A percentile compares a stretch with the other conserved stretches of the same genome.
Conservation (phyloP, 1,140 invertebrate genomes). For the Neotoxoptera formosana region DNA sequence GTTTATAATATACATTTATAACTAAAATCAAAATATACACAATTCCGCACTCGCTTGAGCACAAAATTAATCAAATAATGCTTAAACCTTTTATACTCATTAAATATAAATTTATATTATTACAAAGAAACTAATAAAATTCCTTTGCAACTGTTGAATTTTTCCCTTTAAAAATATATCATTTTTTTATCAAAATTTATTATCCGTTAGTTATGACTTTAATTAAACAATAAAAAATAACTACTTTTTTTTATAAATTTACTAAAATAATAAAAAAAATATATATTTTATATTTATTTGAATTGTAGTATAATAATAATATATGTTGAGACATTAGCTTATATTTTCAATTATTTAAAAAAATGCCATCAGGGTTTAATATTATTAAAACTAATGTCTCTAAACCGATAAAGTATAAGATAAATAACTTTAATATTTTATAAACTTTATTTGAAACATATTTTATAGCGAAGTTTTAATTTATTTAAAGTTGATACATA, state of each 20-base stretch:
- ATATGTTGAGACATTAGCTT: not conserved
- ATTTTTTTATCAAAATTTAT: not conserved
- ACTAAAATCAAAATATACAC: not conserved
- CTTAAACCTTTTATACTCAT: not conserved
- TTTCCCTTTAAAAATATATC: not conserved
- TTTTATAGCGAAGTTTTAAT: slow-evolving; percentile 3
- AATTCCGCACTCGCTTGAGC: not conserved
- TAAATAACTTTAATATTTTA: not conserved
- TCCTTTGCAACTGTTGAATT: not conserved
- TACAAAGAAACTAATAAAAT: not conserved
- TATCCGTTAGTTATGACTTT: not conserved
- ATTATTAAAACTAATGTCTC: not conserved
- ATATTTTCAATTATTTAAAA: not conserved
- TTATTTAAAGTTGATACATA: not conserved
- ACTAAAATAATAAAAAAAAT: not conserved
- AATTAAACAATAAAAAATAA: not conserved
- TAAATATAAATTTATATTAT: not conserved
- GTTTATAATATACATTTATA: not conserved
- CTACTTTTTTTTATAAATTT: not conserved
- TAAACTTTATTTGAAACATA: not conserved
- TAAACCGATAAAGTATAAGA: not conserved
- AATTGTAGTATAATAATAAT: not conserved
- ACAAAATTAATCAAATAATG: not conserved
- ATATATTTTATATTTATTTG: not conserved
- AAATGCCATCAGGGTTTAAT: not conserved